phyloP scores from a whole-genome alignment of 2,888 invertebrate species.

The Agapostemon virescens region DNA sequence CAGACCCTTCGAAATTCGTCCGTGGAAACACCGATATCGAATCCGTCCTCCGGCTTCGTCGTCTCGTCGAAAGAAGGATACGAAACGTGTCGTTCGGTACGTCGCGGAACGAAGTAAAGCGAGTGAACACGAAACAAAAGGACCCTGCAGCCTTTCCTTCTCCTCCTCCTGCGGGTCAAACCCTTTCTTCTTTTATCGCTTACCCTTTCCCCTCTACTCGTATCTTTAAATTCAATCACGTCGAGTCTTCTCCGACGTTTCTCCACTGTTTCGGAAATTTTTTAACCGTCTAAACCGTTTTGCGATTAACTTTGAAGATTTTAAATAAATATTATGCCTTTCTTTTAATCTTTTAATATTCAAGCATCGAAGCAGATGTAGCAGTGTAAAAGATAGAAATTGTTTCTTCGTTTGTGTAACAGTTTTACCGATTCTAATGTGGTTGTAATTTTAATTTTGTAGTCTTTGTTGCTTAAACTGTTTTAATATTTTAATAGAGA shows the following conservation, averaged over 20 bases:
- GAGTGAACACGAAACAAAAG: background rate
- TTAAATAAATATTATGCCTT: too few species aligned
- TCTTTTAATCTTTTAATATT: too few species aligned
- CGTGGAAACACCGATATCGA: conserved; percentile 25
- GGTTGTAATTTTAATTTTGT: too few species aligned
- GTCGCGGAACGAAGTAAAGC: background rate
- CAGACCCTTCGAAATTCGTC: conserved; percentile 29
- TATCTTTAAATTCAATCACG: background rate
- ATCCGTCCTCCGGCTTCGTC: background rate
- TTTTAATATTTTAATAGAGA: too few species aligned
- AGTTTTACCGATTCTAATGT: too few species aligned
- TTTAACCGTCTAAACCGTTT: background rate
- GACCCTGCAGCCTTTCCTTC: background rate
- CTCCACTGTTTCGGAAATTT: background rate
- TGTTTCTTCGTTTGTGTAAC: too few species aligned
- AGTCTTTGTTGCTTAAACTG: background rate
- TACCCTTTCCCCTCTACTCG: background rate
- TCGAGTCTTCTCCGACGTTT: background rate
- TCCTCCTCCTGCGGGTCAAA: background rate
- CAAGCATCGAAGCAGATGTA: too few species aligned
- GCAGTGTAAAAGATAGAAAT: too few species aligned
- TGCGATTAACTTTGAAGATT: too few species aligned
- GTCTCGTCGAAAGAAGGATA: background rate
- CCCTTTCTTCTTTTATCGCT: background rate
- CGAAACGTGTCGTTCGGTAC: conserved; percentile 7